Percentiles rank a stretch among this genome's conserved stretches.
phyloP scores from a whole-genome alignment of 2,888 invertebrate species.

The Chrysomela aeneicollis region DNA sequence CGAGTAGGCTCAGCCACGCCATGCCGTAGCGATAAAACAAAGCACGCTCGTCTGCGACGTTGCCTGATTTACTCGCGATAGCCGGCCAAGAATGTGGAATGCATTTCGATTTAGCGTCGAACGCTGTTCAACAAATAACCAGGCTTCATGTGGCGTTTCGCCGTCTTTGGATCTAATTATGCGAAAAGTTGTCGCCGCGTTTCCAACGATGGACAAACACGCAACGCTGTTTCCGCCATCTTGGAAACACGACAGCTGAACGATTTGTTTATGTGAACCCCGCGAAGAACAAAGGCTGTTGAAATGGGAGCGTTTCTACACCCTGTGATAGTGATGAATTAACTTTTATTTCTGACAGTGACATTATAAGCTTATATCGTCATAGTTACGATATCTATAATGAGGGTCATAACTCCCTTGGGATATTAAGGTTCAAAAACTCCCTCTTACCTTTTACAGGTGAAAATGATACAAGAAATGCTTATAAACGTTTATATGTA shows the following conservation, averaged over 20 bases:
- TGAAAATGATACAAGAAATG: too few species aligned
- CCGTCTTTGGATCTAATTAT: neutral
- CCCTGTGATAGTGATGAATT: too few species aligned
- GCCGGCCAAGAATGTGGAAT: conserved; percentile 1
- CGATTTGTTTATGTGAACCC: neutral
- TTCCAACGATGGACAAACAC: neutral
- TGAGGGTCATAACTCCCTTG: too few species aligned
- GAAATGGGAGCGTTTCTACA: too few species aligned
- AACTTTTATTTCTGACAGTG: too few species aligned
- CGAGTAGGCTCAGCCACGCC: conserved; percentile 30
- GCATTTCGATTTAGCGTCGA: neutral
- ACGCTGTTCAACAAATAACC: neutral
- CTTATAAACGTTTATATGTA: too few species aligned
- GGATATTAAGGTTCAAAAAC: too few species aligned
- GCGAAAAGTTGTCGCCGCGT: neutral
- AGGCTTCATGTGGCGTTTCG: neutral
- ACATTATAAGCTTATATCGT: too few species aligned
- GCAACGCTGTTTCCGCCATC: neutral
- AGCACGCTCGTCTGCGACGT: conserved; percentile 33
- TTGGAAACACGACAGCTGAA: neutral
- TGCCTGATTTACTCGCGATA: conserved; percentile 27
- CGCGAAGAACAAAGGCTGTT: too few species aligned
- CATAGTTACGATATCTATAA: too few species aligned
- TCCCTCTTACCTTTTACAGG: too few species aligned
- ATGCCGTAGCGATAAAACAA: conserved; percentile 30